Evolutionary conservation across 1,140 invertebrate genomes (phyloP).

Genomic region (Bacillus rossius): DNA sequence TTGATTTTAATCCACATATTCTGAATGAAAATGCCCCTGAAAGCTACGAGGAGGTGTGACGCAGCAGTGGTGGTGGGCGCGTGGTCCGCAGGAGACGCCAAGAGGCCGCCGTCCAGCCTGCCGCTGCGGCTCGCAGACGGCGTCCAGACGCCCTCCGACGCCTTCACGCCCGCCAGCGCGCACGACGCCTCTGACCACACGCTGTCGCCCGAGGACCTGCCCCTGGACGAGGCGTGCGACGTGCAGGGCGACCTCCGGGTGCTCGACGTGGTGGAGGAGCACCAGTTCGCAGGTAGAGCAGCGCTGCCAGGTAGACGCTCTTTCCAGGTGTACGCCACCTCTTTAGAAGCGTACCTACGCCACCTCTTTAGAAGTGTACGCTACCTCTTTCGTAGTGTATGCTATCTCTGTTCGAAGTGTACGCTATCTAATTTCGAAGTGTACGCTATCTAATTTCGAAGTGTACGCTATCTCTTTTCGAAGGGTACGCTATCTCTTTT

Average conservation of each 20-base stretch:
- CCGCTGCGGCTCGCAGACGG: slow-evolving; percentile 39
- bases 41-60: no score
- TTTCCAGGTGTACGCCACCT: not conserved
- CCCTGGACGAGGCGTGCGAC: slow-evolving; percentile 54
- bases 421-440: not conserved
- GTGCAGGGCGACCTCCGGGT: slow-evolving; percentile 42
- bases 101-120: slow-evolving; percentile 32
- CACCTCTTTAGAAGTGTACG: not conserved
- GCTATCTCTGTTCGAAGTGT: not conserved
- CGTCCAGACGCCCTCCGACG: slow-evolving; percentile 20
- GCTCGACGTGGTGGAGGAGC: slow-evolving; percentile 7
- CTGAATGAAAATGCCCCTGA: no score
- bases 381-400: not conserved
- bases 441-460: not conserved
- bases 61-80: no score
- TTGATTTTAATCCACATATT: no score
- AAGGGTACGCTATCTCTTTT: no score
- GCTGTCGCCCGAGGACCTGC: slow-evolving; percentile 74
- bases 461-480: not conserved
- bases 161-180: slow-evolving; percentile 38
- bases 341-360: not conserved
- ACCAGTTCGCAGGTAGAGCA: not conserved
- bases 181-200: slow-evolving; percentile 52
- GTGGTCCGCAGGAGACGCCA: slow-evolving; percentile 12
- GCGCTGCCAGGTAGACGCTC: no score